Percentiles rank a stretch among this genome's conserved stretches.
phyloP scores from a whole-genome alignment of 2,113 vertebrate species.

The Anoplopoma fimbria region DNA sequence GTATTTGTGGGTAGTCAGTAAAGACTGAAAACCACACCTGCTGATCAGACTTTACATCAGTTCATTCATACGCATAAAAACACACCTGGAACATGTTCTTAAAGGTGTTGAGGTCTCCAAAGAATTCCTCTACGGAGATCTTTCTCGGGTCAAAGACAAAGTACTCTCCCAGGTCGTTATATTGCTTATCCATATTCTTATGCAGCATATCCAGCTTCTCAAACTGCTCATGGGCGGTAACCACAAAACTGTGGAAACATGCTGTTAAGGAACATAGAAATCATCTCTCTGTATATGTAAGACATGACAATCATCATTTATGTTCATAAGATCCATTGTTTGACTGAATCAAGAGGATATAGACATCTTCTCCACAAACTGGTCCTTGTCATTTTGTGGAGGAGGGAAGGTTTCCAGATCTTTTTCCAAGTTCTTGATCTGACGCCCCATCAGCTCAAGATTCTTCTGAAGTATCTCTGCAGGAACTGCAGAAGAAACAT shows the following conservation, averaged over 20 bases:
- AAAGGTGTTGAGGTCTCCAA: constrained; percentile 89
- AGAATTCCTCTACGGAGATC: constrained; percentile 86
- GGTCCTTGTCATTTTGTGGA: constrained; percentile 84
- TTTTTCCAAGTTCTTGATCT: constrained; percentile 83
- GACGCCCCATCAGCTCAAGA: constrained; percentile 87
- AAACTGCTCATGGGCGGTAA: constrained; percentile 83
- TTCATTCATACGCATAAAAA: constrained; percentile 19
- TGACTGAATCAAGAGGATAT: constrained; percentile 83
- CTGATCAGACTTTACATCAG: neutral
- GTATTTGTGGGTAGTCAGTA: neutral
- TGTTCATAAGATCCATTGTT: neutral
- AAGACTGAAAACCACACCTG: constrained; percentile 10
- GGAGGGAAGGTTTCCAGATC: constrained; percentile 87
- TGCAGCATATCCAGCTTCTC: constrained; percentile 88
- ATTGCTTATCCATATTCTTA: constrained; percentile 89
- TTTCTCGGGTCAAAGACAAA: constrained; percentile 89
- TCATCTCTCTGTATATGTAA: neutral
- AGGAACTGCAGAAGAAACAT: constrained; percentile 77
- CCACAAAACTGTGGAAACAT: constrained; percentile 84
- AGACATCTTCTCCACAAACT: constrained; percentile 87
- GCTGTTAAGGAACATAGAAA: constrained; percentile 80
- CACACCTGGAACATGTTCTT: constrained; percentile 90
- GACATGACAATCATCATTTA: neutral
- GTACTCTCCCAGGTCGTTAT: constrained; percentile 82
- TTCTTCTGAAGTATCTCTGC: constrained; percentile 89